Evolutionary conservation across 1,140 invertebrate genomes (phyloP), one percentile per base, ranked within the genome.

Genomic region (Euura lappo): DNA sequence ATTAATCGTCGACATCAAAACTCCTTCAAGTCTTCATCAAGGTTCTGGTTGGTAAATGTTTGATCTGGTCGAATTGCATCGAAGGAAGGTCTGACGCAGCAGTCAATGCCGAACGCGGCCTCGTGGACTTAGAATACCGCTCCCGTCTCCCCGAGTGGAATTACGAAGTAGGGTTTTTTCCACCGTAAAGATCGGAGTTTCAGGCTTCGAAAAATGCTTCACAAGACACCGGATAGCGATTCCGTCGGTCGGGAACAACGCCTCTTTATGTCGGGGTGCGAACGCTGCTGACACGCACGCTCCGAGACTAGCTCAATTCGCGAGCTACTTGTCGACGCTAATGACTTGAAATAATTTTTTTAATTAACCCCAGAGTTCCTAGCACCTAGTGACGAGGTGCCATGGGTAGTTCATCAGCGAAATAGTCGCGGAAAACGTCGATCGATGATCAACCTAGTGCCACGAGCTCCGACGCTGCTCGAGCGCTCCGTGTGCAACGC

Each of bases 401-500:
- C 4, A 60, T 60, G 10, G 13, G 3, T 60, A n/a, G 51, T 3
- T 60, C 51, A 60, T 60, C 3, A 5, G 51, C 2, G 51, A 60
- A 60, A 11, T 60, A 60, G 51, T n/a, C 13, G 8, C 10, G 51
- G 51, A 60, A 60, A 11, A 8, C 6, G 51, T 11, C 51, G 51
- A 60, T 60, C 51, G 51, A 60, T 60, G 51, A n/a, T 60, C 8
- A 11, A 60, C 51, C 51, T n/a, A 60, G 51, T 60, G 51, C 51
- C 51, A 60, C 8, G 51, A 8, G 8, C 13, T 60, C 51, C 51
- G 51, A 60, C 51, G 51, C 51, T 60, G 51, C 3, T 60, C 89
- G 6, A 90, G 91, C 72, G 90, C 88, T 5, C 87, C 85, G 72
- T 85, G 89, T 73, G 88, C 90, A 80, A 88, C 90, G 60, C 89